A percentile compares a stretch with the other conserved stretches of the same genome.
These are phyloP conservation scores for Microcaecilia unicolor DNA, from an alignment of 2,797 vertebrate species.

Conservation along the genomic window DNA sequence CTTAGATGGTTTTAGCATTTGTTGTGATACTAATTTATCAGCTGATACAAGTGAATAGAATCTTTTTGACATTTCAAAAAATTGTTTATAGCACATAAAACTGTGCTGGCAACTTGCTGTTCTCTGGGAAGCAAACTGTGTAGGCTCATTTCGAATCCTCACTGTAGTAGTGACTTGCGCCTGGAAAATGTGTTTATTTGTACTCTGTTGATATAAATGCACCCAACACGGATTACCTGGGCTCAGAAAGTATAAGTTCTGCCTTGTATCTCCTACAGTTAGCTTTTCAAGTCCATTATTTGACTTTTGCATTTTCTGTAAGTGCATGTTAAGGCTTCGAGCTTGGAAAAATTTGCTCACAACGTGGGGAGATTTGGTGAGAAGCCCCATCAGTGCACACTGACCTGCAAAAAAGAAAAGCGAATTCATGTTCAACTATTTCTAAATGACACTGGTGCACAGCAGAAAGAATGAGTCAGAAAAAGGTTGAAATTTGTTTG, in stretches of 20 bases:
- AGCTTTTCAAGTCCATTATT: neutral
- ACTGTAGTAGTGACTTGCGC: neutral
- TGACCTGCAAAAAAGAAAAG: conserved; percentile 24
- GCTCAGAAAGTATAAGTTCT: conserved; percentile 7
- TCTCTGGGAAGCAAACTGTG: accelerated
- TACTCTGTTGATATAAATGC: neutral
- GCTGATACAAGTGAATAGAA: conserved; percentile 49
- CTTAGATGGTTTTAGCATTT: conserved; percentile 51
- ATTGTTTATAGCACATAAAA: neutral
- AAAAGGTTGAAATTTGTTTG: too few species aligned
- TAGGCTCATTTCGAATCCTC: neutral
- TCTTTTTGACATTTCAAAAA: conserved; percentile 21
- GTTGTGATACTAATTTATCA: conserved; percentile 57
- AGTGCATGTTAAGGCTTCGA: conserved; percentile 11
- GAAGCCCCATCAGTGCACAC: conserved; percentile 35
- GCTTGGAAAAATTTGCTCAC: neutral
- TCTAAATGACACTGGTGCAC: too few species aligned
- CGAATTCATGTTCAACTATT: neutral
- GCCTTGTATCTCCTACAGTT: neutral
- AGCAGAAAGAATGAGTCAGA: too few species aligned
- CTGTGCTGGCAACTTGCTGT: conserved; percentile 4
- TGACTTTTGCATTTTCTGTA: neutral
- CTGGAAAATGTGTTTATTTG: too few species aligned
- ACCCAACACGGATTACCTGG: neutral
- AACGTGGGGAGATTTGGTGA: neutral